Conservation (phyloP, 1,140 invertebrate species). For the Drosophila sturtevanti region DNA sequence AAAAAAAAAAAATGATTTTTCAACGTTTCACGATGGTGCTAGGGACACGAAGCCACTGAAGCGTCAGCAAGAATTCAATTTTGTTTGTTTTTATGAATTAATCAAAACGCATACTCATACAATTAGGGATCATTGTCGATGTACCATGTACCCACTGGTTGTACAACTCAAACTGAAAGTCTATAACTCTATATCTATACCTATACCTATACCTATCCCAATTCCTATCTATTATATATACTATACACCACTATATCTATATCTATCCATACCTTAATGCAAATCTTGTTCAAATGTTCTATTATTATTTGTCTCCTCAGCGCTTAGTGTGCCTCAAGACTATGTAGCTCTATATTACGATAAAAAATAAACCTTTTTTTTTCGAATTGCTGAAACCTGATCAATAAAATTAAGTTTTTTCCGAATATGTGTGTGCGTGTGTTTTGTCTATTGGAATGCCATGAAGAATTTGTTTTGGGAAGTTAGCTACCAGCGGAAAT, state of each 20-base stretch:
- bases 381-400: constrained; percentile 65
- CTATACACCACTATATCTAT: constrained; percentile 20
- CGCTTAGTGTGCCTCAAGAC: constrained; percentile 60
- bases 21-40: constrained; percentile 65
- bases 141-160: constrained; percentile 40
- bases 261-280: constrained; percentile 12
- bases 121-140: constrained; percentile 56
- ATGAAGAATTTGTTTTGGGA: constrained; percentile 18
- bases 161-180: constrained; percentile 45
- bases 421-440: constrained; percentile 32
- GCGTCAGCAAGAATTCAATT: constrained; percentile 55
- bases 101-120: constrained; percentile 67
- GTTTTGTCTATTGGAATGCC: constrained; percentile 23
- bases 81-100: constrained; percentile 75
- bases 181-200: constrained; percentile 12
- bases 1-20: constrained; percentile 46
- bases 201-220: constrained; percentile 48
- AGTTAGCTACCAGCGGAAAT: constrained; percentile 10
- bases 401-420: constrained; percentile 79
- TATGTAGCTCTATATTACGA: constrained; percentile 75
- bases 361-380: constrained; percentile 62
- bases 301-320: constrained; percentile 29
- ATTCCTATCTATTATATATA: constrained; percentile 23
- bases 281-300: constrained; percentile 13
- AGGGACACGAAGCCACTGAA: constrained; percentile 39